Percentiles rank a stretch among this genome's conserved stretches.
Conservation (phyloP, 2,113 vertebrate genomes). For the Pelvicachromis taeniatus region DNA sequence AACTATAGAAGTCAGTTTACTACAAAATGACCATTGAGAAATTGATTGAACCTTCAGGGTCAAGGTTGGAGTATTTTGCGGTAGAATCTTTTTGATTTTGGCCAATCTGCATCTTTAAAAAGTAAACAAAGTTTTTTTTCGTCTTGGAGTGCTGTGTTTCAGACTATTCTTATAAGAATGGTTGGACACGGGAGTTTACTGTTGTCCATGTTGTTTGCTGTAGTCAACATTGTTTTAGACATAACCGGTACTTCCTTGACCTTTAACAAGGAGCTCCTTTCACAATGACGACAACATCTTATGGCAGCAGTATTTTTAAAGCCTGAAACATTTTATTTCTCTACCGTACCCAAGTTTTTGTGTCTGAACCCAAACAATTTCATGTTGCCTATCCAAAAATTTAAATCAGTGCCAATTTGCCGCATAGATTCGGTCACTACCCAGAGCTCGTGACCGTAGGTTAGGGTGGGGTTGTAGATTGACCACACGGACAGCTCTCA, state of each 20-base stretch:
- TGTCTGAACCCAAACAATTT: not conserved
- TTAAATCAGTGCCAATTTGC: not conserved
- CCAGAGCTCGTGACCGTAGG: not conserved
- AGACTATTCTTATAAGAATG: not conserved
- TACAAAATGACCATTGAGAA: not conserved
- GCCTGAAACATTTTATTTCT: not conserved
- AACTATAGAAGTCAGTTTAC: not conserved
- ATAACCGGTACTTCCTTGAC: not conserved
- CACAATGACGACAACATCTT: not conserved
- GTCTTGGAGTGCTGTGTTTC: not conserved
- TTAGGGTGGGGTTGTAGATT: not conserved
- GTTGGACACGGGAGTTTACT: not conserved
- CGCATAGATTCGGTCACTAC: not conserved
- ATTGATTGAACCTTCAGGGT: not conserved
- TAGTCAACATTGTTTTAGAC: not conserved
- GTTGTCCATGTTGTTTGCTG: not conserved
- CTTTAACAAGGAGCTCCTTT: not conserved
- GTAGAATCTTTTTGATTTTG: not conserved
- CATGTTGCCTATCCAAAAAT: not conserved
- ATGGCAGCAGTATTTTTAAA: not conserved
- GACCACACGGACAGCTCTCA: not conserved
- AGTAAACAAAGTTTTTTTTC: not conserved
- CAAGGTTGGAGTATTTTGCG: not conserved
- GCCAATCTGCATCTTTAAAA: too few species aligned
- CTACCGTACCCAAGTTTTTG: not conserved